A percentile compares a stretch with the other conserved stretches of the same genome.
Evolutionary conservation across 2,113 vertebrate genomes (phyloP).

Genomic region (Chitala chitala): DNA sequence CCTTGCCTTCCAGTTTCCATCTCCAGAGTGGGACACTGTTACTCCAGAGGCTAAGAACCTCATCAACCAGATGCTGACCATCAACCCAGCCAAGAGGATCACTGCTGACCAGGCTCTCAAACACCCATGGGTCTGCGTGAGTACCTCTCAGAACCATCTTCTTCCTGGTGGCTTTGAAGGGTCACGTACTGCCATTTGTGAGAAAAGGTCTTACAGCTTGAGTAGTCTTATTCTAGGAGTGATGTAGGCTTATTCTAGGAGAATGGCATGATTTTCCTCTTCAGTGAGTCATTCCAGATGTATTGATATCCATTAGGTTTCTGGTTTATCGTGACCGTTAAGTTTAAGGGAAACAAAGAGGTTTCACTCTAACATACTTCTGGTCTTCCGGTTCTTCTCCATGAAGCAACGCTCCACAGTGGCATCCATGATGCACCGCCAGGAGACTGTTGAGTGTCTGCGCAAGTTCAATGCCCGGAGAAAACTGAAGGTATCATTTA

Average conservation of each 20-base stretch:
- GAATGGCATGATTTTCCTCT: neutral
- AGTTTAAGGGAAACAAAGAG: neutral
- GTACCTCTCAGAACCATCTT: slow-evolving; percentile 45
- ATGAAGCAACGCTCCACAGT: slow-evolving; percentile 95
- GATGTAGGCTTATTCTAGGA: too few relatives aligned
- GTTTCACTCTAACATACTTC: neutral
- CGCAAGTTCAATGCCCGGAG: slow-evolving; percentile 97
- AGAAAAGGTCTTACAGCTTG: too few relatives aligned
- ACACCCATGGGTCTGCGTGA: slow-evolving; percentile 98
- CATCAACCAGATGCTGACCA: slow-evolving; percentile 99
- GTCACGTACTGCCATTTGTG: too few relatives aligned
- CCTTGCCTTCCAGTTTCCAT: slow-evolving; percentile 77
- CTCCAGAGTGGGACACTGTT: slow-evolving; percentile 98
- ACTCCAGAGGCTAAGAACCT: slow-evolving; percentile 98
- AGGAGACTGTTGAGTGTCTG: slow-evolving; percentile 97
- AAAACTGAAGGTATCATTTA: slow-evolving; percentile 82
- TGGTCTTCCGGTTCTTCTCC: slow-evolving; percentile 22
- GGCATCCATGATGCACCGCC: slow-evolving; percentile 98
- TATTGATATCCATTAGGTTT: neutral
- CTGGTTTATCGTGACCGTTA: neutral
- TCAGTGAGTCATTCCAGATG: too few relatives aligned
- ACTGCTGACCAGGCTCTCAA: slow-evolving; percentile 96
- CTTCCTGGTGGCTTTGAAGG: neutral
- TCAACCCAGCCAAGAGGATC: slow-evolving; percentile 97
- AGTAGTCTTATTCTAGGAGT: too few relatives aligned